Conservation (phyloP, 2,113 vertebrate genomes). For the Paradisaea rubra region DNA sequence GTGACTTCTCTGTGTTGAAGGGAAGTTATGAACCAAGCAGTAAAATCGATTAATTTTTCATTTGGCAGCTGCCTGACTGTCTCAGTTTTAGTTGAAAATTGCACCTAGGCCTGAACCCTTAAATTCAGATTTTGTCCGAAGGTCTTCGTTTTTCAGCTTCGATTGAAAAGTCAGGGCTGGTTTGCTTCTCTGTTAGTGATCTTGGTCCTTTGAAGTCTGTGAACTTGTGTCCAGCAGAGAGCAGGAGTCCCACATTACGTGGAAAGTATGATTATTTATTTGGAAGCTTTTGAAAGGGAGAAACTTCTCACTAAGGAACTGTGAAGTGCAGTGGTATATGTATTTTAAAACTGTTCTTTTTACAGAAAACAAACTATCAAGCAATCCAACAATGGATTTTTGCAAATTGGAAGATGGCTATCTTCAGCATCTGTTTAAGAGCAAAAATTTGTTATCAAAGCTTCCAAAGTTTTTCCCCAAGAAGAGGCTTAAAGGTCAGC, state of each 20-base stretch:
- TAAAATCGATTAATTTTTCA: not conserved
- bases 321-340: not conserved
- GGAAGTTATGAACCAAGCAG: not conserved
- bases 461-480: not conserved
- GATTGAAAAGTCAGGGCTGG: not conserved
- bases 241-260: not conserved
- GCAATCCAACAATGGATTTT: not conserved
- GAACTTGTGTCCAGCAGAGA: constrained; percentile 28
- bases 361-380: not conserved
- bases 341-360: not conserved
- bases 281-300: not conserved
- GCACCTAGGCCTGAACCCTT: not conserved
- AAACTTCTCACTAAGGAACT: not conserved
- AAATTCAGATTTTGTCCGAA: not conserved
- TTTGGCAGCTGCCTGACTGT: not conserved
- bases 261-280: not conserved
- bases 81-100: not conserved
- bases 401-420: not conserved
- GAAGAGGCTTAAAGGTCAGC: not conserved
- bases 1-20: not conserved
- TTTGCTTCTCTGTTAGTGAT: not conserved
- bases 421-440: not conserved
- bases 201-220: not conserved
- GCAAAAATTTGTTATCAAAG: not conserved
- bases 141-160: not conserved